Conservation (phyloP, 2,888 invertebrate species). For the Eucera pruinosa region DNA sequence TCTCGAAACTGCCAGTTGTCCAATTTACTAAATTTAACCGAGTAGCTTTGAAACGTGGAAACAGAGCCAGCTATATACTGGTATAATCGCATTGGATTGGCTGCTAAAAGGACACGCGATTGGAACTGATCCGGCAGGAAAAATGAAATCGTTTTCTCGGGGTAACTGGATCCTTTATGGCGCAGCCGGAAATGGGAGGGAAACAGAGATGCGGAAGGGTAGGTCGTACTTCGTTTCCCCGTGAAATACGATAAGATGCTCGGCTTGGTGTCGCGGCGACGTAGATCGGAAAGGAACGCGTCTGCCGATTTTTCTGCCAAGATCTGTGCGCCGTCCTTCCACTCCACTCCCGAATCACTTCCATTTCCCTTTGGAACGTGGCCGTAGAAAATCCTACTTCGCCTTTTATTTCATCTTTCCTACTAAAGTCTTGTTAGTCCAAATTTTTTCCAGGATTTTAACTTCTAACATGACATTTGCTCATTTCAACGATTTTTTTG, state of each 20-base stretch:
- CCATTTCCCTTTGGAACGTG: constrained; percentile 50
- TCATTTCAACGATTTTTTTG: too few relatives aligned
- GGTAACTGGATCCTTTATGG: constrained; percentile 63
- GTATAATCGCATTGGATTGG: constrained; percentile 33
- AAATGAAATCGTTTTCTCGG: constrained; percentile 66
- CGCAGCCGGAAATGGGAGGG: constrained; percentile 16
- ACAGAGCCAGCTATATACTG: neutral
- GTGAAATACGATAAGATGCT: constrained; percentile 58
- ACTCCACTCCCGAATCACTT: constrained; percentile 28
- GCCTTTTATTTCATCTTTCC: constrained; percentile 39
- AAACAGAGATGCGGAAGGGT: constrained; percentile 34
- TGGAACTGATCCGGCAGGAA: constrained; percentile 56
- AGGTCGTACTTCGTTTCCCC: constrained; percentile 44
- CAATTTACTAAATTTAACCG: constrained; percentile 45
- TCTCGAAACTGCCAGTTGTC: constrained; percentile 18
- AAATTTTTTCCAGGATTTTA: too few relatives aligned
- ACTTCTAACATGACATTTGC: too few relatives aligned
- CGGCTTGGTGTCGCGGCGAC: constrained; percentile 35
- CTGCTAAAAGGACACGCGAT: constrained; percentile 49
- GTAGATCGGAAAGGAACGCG: constrained; percentile 46
- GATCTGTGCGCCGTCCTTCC: constrained; percentile 27
- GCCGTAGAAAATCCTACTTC: constrained; percentile 19
- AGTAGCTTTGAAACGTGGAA: constrained; percentile 24
- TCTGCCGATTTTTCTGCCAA: constrained; percentile 49
- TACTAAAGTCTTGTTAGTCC: too few relatives aligned